Percentiles rank a stretch among this genome's conserved stretches.
phyloP scores from a whole-genome alignment of 2,888 invertebrate species.

The Drosophila mimetica region DNA sequence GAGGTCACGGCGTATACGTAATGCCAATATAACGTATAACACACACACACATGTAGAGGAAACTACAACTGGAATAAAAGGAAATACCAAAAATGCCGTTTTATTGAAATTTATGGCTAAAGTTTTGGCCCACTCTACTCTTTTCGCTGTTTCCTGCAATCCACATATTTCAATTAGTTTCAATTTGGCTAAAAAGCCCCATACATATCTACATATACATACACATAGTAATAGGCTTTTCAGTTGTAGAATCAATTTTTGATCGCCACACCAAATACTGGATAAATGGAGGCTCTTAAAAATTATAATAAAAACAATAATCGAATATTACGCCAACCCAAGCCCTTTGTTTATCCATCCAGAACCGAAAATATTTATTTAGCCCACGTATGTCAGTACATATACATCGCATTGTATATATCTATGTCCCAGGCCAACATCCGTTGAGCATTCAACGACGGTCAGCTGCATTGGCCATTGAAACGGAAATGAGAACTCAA shows the following conservation, averaged over 20 bases:
- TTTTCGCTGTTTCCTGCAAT: conserved; percentile 25
- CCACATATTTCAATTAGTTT: conserved; percentile 74
- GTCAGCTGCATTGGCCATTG: conserved; percentile 74
- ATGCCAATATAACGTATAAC: conserved; percentile 54
- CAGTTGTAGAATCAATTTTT: conserved; percentile 61
- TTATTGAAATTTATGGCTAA: conserved; percentile 69
- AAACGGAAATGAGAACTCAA: conserved; percentile 80
- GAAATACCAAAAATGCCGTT: conserved; percentile 59
- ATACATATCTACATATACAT: neutral
- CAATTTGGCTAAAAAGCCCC: conserved; percentile 60
- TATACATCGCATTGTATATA: conserved; percentile 10
- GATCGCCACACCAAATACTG: conserved; percentile 52
- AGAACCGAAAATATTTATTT: conserved; percentile 17
- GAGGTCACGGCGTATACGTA: conserved; percentile 56
- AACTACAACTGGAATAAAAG: conserved; percentile 34
- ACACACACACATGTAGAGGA: conserved; percentile 14
- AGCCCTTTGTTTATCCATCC: conserved; percentile 27
- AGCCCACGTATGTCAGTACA: conserved; percentile 6
- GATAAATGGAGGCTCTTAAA: conserved; percentile 32
- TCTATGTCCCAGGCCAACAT: conserved; percentile 73
- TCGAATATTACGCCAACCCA: conserved; percentile 56
- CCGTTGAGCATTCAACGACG: conserved; percentile 62
- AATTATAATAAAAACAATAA: conserved; percentile 57
- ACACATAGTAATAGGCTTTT: conserved; percentile 20
- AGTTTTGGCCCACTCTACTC: conserved; percentile 33